Base-by-base conservation (phyloP, 2,888 invertebrate species). In the Leptothorax acervorum region DNA sequence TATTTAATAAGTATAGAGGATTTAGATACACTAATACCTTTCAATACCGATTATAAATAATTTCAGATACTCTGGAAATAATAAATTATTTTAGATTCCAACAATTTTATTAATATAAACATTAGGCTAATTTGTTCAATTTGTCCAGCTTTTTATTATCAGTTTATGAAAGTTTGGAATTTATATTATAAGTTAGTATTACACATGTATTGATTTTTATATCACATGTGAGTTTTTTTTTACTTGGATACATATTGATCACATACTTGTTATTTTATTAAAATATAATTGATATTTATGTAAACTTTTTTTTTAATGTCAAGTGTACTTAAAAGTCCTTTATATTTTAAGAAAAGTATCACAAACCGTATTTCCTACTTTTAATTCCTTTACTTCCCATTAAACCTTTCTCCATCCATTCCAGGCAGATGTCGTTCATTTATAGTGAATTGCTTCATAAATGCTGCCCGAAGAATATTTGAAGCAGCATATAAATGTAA, bases 251-350 rank as follows among this genome's bases (percentile, higher is more conserved):
- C 42, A 31, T 12, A 42, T 73, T n/a, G 12, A 62, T 60, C n/a
- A 62, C 28, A n/a, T 15, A 35, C 11, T 48, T 68, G 11, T 53
- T 51, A 23, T n/a, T 65, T 78, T 79, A 39, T 76, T 51, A 39
- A 28, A n/a, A n/a, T n/a, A 35, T 65, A 15, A 42, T 51, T 83
- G 42, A 11, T 55, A 57, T 39, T 62, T 62, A 2, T 75, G 15
- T 18, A 12, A 62, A 55, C 31, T 62, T 60, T n/a, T 62, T 5
- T 55, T 15, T 39, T 45, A 18, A 18, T n/a, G 45, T 48, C 35
- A 63, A 63, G 15, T 65, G 66, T 86, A 86, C 86, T 86, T 90
- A 57, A 55, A 87, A 68, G 9, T 90, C 79, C 86, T 90, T 87
- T 63, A 9, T 23, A 51, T 45, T 62, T 81, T 75, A 74, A 62